A percentile compares a stretch with the other conserved stretches of the same genome.
Conservation (phyloP, 2,888 invertebrate species). For the Synanthedon vespiformis region DNA sequence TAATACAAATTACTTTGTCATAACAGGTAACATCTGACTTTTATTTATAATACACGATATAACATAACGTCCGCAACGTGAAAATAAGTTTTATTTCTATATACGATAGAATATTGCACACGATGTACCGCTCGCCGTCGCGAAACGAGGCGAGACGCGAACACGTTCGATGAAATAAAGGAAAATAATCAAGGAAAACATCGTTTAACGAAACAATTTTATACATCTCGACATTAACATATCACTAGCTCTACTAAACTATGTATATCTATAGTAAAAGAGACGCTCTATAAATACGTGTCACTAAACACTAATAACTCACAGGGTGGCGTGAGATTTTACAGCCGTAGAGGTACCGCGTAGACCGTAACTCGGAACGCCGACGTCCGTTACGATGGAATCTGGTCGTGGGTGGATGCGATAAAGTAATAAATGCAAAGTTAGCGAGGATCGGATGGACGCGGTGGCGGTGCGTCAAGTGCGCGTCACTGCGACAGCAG, state of each 20-base stretch:
- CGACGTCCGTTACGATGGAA: constrained; percentile 35
- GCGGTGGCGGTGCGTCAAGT: constrained; percentile 8
- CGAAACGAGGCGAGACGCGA: neutral
- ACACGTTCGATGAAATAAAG: constrained; percentile 9
- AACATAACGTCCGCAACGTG: constrained; percentile 69
- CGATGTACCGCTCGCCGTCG: constrained; percentile 28
- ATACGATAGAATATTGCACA: constrained; percentile 70
- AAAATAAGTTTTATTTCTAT: constrained; percentile 58
- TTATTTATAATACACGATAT: constrained; percentile 34
- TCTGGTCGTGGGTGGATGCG: constrained; percentile 18
- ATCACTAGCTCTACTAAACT: constrained; percentile 62
- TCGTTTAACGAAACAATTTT: constrained; percentile 28
- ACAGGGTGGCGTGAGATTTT: constrained; percentile 35
- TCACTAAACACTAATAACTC: constrained; percentile 41
- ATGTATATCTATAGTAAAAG: constrained; percentile 21
- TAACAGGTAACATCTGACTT: constrained; percentile 72
- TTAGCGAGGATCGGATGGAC: constrained; percentile 16
- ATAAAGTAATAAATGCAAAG: constrained; percentile 52
- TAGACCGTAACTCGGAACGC: constrained; percentile 43
- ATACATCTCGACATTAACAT: constrained; percentile 41
- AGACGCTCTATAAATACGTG: constrained; percentile 51
- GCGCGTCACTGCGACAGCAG: constrained; percentile 81
- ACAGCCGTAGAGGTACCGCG: constrained; percentile 64
- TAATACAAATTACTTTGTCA: constrained; percentile 67
- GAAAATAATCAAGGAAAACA: constrained; percentile 25